Evolutionary conservation across 1,140 invertebrate species (phyloP), one percentile per base, ranked within the genome.

Genomic region (Onthophagus taurus): DNA sequence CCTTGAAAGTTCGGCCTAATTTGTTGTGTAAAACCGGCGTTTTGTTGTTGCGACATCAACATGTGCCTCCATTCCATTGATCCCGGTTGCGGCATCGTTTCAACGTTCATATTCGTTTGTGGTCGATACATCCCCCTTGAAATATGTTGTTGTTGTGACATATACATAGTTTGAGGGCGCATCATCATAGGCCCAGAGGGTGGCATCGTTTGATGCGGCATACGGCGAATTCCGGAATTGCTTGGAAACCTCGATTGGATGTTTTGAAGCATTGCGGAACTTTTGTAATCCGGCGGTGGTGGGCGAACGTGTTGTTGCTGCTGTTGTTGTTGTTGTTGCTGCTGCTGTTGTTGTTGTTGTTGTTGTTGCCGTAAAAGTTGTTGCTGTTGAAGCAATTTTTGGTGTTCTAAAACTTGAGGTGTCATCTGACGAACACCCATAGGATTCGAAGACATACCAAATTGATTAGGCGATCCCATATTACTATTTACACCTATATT

Each of bases 221-320:
- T 65, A 11, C 77, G 63, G 63, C 78, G 78, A 38, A 66, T 70
- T 21, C 73, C 74, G n/a, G 73, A 65, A 18, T 61, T 62, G 8
- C 47, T 37, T 13, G 63, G 48, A 47, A 58, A 63, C 30, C 63
- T 38, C 1, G 58, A 68, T 52, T 41, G 65, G 69, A 69, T 72
- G 37, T 61, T 61, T 53, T 74, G 75, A 72, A 75, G 76, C 67
- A 78, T 74, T 71, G 77, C 48, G 66, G 71, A 70, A 2, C 78
- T 72, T 66, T 83, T 85, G 63, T 85, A 84, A 59, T 85, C 81
- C 2, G 81, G 82, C 18, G 81, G 82, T 14, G 82, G 82, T 11
- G 81, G 81, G 33, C 81, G 68, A 3, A 57, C 55, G 48, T 56
- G 55, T 36, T 62, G 55, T 29, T 63, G 59, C 33, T 61, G 55